Conservation (phyloP, 2,797 vertebrate species). For the Echiichthys vipera region DNA sequence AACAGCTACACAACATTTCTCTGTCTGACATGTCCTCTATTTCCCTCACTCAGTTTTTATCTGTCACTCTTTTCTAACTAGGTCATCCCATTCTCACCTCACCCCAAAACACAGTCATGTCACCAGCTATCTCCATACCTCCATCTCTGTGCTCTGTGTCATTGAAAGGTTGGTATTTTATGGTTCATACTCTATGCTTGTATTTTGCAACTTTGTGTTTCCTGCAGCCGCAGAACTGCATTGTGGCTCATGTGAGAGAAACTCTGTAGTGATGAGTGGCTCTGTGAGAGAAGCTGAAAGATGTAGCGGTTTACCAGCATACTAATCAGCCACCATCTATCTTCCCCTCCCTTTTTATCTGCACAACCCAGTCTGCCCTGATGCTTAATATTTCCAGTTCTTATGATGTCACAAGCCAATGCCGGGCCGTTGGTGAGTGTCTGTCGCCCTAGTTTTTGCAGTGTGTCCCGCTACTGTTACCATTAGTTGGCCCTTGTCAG, state of each 20-base stretch:
- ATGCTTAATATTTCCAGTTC: conserved; percentile 1
- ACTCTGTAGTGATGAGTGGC: conserved; percentile 24
- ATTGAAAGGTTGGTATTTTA: conserved; percentile 36
- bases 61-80: conserved; percentile 55
- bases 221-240: conserved; percentile 1
- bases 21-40: conserved; percentile 17
- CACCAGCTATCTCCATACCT: conserved; percentile 27
- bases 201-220: conserved; percentile 23
- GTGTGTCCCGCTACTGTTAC: no score
- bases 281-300: conserved; percentile 26
- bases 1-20: not conserved
- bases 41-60: conserved; percentile 23
- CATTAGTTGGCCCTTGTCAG: no score
- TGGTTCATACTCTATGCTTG: conserved; percentile 16
- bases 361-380: conserved; percentile 20
- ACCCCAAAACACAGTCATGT: conserved; percentile 44
- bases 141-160: conserved; percentile 37
- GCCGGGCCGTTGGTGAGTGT: no score
- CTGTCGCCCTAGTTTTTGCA: no score
- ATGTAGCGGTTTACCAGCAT: conserved; percentile 33
- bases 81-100: conserved; percentile 63
- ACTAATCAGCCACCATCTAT: conserved; percentile 41
- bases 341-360: not conserved
- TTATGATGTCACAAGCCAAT: no score
- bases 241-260: conserved; percentile 18